These are phyloP conservation scores for Phyllotreta cruciferae DNA, from an alignment of 2,888 invertebrate species.

Conservation along the genomic window DNA sequence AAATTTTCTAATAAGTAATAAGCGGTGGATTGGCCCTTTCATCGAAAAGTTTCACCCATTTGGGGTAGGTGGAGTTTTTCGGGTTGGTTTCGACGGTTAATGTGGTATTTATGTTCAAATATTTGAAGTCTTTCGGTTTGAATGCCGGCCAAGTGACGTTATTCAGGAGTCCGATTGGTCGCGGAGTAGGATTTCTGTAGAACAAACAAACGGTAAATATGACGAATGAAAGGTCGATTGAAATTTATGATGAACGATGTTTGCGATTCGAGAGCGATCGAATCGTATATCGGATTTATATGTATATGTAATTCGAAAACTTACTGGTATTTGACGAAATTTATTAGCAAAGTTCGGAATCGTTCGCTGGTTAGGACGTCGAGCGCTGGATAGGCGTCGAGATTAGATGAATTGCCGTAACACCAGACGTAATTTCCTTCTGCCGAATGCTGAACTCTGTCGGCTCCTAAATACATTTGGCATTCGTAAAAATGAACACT, in stretches of 20 bases:
- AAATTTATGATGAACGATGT: neutral
- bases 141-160: constrained; percentile 40
- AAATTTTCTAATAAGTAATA: too few species aligned
- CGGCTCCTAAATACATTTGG: constrained; percentile 54
- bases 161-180: constrained; percentile 27
- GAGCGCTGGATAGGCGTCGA: constrained; percentile 30
- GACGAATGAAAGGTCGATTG: too few species aligned
- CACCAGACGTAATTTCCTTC: constrained; percentile 41
- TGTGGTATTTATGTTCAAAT: constrained; percentile 14
- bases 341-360: constrained; percentile 59
- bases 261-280: too few species aligned
- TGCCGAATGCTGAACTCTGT: constrained; percentile 42
- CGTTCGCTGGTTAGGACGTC: constrained; percentile 34
- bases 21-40: too few species aligned
- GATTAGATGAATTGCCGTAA: constrained; percentile 33
- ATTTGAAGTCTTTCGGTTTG: constrained; percentile 30
- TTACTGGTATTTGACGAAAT: constrained; percentile 67
- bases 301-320: constrained; percentile 32
- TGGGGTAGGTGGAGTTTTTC: too few species aligned
- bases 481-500: neutral
- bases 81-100: too few species aligned
- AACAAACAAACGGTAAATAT: neutral
- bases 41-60: too few species aligned
- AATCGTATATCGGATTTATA: too few species aligned
- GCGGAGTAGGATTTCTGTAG: constrained; percentile 52